Percentiles rank a stretch among this genome's conserved stretches.
These are phyloP conservation scores for Oreochromis aureus DNA, from an alignment of 2,113 vertebrate genomes.

Conservation along the genomic window DNA sequence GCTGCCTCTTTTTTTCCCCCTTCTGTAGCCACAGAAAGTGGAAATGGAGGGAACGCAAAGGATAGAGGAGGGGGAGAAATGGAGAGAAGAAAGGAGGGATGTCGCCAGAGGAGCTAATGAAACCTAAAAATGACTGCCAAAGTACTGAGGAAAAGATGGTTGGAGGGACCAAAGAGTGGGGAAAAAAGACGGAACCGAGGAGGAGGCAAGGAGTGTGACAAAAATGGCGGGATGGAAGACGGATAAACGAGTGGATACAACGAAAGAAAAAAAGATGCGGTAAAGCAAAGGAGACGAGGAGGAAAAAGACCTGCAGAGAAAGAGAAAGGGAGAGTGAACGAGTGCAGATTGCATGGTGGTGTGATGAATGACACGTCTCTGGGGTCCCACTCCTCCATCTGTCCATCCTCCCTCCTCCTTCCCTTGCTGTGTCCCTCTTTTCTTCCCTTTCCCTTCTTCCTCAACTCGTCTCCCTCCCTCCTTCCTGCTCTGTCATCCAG, in stretches of 20 bases:
- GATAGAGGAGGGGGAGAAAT: not conserved
- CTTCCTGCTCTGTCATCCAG: not conserved
- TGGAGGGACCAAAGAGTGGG: not conserved
- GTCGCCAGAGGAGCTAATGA: conserved; percentile 47
- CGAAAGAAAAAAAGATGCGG: not conserved
- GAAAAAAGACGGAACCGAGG: not conserved
- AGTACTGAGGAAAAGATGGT: not conserved
- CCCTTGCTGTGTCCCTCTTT: not conserved
- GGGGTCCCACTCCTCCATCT: conserved; percentile 72
- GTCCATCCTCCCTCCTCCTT: conserved; percentile 58
- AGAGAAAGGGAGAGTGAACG: conserved; percentile 44
- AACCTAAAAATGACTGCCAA: conserved; percentile 51
- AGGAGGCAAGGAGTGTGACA: not conserved
- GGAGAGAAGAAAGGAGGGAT: conserved; percentile 17
- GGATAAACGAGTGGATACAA: not conserved
- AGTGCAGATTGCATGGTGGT: conserved; percentile 60
- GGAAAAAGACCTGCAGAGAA: conserved; percentile 1
- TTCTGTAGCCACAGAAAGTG: not conserved
- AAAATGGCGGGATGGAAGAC: not conserved
- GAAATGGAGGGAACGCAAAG: not conserved
- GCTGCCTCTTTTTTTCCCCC: not conserved
- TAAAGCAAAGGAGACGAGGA: not conserved
- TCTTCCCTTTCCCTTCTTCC: not conserved
- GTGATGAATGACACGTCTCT: conserved; percentile 73
- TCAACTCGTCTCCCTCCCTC: not conserved